Evolutionary conservation across 2,113 vertebrate species (phyloP), one percentile per base, ranked within the genome.

Genomic region (Melospiza melodia): DNA sequence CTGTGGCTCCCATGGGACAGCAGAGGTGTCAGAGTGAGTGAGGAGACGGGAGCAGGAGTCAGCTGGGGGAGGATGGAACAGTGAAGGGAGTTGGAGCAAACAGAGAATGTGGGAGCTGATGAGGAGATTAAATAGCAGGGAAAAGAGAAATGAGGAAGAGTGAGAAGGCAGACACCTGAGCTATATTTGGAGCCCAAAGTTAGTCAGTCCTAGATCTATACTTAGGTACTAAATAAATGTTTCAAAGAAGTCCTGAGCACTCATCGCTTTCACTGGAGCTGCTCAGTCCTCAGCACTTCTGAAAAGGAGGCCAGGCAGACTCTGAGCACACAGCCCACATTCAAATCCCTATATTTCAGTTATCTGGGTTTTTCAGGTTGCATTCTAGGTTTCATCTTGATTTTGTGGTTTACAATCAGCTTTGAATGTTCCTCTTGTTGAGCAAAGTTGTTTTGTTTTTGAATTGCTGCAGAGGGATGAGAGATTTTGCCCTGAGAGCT

Each of bases 131-230:
- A 89, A 94, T 44, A 57, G 61, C 48, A 82, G 57, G 28, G 19
- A 46, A 91, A 77, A 83, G 41, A 92, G 72, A 94, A 81, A 75
- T 35, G n/a, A 86, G 48, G 76, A 61, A 81, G 25, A 81, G 73
- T 78, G 69, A 78, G 58, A 90, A 94, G 65, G 83, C 94, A 97
- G 79, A 86, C 69, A 95, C 62, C 62, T 62, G 58, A 65, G 28
- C 83, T 94, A 84, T 81, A 92, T 90, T 89, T 92, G 80, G 68
- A 92, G n/a, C n/a, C 62, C 75, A 33, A 85, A 85, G 72, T 91
- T 93, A 95, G 85, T 88, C 90, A 93, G 82, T 46, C 62, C 83
- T 89, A 84, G 80, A 41, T 82, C 90, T 94, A 93, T 90, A 96
- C 65, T 96, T 90, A 96, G 90, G 72, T 27, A 94, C 84, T 51